Base-by-base conservation (phyloP, 2,888 invertebrate species). In the Temnothorax ravouxi region DNA sequence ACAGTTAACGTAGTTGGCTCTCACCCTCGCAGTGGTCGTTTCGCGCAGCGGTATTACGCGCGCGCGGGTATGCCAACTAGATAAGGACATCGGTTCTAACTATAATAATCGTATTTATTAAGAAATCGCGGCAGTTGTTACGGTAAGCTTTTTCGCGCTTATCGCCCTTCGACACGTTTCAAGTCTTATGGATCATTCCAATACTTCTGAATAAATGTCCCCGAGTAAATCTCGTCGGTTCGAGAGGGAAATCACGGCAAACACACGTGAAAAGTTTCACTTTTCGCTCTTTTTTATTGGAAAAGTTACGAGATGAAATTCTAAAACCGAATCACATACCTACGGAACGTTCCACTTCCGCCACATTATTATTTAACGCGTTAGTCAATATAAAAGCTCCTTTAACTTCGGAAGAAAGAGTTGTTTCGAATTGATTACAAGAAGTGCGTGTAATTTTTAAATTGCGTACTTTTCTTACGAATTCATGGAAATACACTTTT, bases 1-100 rank as follows among this genome's bases (percentile, higher is more conserved):
- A 76, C 76, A 52, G 38, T 41, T 76, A 77, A 77, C 72, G 3
- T 6, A 41, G 72, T 77, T 69, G 69, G 34, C 25, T 71, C 41
- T 71, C 25, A 71, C 25, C 34, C 72, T 71, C 52, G 13, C 9
- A 76, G 41, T 69, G 52, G 38, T 69, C 52, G 25, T 38, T 67
- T 67, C 21, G 11, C 25, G 69, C 25, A 76, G 25, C 18, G 38
- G 59, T 34, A 15, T 34, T 54, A 38, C 52, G n/a, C 21, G 54
- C 54, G 11, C 54, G 21, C 54, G 11, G 41, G 21, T 54, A 38
- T 34, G 9, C 25, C 3, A 47, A 59, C 3, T 13, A 74, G 21
- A 4, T 38, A 69, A 77, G 41, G 25, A 15, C 47, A 64, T 75
- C 44, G 62, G 18, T 41, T 41, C 15, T 3, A 25, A 29, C 41